Evolutionary conservation across 2,113 vertebrate genomes (phyloP), one percentile per base, ranked within the genome.

Genomic region (Willisornis vidua): DNA sequence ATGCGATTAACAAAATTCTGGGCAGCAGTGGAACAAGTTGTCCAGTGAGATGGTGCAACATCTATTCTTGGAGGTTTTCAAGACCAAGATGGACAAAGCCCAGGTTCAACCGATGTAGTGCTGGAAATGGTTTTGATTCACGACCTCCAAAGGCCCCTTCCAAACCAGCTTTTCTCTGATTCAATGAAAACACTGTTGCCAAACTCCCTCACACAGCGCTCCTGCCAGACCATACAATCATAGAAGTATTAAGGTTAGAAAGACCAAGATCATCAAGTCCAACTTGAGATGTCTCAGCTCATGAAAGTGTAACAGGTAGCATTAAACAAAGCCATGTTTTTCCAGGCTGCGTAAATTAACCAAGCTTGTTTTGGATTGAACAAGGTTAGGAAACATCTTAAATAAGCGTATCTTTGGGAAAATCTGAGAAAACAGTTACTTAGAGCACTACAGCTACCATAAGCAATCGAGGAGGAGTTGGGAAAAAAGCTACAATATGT

Each of bases 391-490:
- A 94, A 95, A 87, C 57, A 71, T 71, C 55, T 87, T 81, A 63
- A 70, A 85, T 61, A 90, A 91, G 68, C 33, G 2, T 96, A 95
- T 96, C 91, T 89, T 35, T 89, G 89, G 73, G 89, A 96, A 95
- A 81, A 96, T 94, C 95, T 93, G 65, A 91, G 73, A 93, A 91
- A 87, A 96, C 20, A 93, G 67, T 39, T 92, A 86, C 72, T 89
- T 92, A 83, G 80, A 95, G 68, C 70, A 71, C 75, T 83, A 70
- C 19, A 93, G 73, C 6, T 70, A 80, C 0, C 18, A 94, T 89
- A 94, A 91, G 77, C 86, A 89, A 59, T 33, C 51, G 81, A 95
- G 81, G 91, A 94, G 28, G 48, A 81, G 89, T 65, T 67, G 52
- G 87, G 87, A 79, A 80, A 81, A 90, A 63, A 57, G 45, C 58